These are phyloP conservation scores for Cranoglanis bouderius DNA, from an alignment of 2,113 vertebrate species.

Conservation along the genomic window DNA sequence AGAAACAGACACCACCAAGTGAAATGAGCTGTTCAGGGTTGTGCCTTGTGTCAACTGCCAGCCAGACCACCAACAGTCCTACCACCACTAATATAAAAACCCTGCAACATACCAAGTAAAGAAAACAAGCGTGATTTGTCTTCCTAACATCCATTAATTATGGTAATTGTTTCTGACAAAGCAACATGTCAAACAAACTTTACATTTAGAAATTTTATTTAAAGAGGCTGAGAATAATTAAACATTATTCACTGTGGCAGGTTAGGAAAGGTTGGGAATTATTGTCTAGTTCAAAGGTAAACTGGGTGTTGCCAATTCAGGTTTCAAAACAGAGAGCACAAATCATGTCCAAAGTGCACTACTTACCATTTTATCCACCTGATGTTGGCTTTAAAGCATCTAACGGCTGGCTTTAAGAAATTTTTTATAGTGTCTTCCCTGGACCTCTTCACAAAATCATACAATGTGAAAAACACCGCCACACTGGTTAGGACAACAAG, in stretches of 20 bases:
- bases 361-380: constrained; percentile 88
- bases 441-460: constrained; percentile 73
- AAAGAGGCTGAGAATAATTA: background rate
- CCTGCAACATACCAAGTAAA: constrained; percentile 69
- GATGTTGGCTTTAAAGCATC: constrained; percentile 67
- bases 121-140: background rate
- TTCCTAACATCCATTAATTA: background rate
- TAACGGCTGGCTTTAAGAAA: constrained; percentile 63
- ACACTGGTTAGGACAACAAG: constrained; percentile 82
- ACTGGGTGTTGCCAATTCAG: background rate
- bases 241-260: background rate
- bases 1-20: constrained; percentile 82
- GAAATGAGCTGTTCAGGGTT: constrained; percentile 86
- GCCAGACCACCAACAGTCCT: constrained; percentile 78
- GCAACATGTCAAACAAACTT: background rate
- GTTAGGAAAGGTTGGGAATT: too few species aligned
- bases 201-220: background rate
- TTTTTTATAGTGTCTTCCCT: constrained; percentile 71
- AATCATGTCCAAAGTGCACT: background rate
- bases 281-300: constrained; percentile 8
- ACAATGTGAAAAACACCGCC: constrained; percentile 64
- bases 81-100: constrained; percentile 70
- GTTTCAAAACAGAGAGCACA: background rate
- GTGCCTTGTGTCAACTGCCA: constrained; percentile 79
- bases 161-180: background rate